phyloP scores from a whole-genome alignment of 2,888 invertebrate genomes.

The Busseola fusca region DNA sequence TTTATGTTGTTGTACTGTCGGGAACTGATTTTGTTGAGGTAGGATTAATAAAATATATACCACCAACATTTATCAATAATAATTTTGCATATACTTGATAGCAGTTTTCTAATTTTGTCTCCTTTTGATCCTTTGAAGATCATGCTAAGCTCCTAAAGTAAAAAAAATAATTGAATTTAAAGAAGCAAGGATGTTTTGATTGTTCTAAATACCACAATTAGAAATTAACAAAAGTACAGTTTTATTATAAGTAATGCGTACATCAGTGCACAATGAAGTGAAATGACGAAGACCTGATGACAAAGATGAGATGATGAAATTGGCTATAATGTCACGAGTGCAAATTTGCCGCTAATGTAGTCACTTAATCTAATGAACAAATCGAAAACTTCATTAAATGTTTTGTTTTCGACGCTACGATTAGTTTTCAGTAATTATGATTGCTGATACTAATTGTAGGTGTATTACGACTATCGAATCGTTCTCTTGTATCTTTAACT shows the following conservation, averaged over 20 bases:
- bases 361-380: background rate
- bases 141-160: too few relatives aligned
- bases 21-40: constrained; percentile 58
- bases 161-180: background rate
- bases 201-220: background rate
- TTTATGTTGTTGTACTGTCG: constrained; percentile 79
- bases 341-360: too few relatives aligned
- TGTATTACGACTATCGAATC: background rate
- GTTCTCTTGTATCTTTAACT: background rate
- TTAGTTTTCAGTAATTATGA: background rate
- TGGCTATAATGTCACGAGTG: background rate
- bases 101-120: background rate
- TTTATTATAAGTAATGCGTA: background rate
- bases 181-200: too few relatives aligned
- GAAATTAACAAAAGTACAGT: too few relatives aligned
- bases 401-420: background rate
- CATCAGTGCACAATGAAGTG: background rate
- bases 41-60: constrained; percentile 5
- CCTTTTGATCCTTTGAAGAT: background rate
- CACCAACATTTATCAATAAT: too few relatives aligned
- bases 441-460: background rate
- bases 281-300: background rate
- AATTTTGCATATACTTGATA: background rate
- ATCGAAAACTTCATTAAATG: background rate
- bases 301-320: background rate